Conservation (phyloP, 92 coral and sea anemone species). For the Zoanthus sansibaricus region DNA sequence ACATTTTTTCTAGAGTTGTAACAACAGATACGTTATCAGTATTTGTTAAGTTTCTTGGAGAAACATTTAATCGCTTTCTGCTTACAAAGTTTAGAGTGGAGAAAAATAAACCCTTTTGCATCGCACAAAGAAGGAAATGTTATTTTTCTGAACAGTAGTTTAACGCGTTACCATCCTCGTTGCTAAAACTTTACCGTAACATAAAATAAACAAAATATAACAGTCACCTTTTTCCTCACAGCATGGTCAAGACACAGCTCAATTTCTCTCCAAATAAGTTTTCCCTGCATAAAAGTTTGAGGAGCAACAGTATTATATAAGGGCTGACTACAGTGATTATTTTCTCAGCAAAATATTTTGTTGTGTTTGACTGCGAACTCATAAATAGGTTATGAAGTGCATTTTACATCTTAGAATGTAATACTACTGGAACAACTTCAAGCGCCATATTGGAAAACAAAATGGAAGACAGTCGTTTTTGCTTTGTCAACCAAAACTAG, state of each 20-base stretch:
- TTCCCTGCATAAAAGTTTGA: neutral
- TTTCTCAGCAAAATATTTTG: neutral
- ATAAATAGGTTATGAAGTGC: neutral
- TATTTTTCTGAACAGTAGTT: no score
- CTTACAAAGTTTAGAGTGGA: no score
- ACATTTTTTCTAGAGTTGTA: no score
- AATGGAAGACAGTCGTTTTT: no score
- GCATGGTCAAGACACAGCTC: constrained; percentile 26
- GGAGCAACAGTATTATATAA: neutral
- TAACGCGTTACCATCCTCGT: neutral
- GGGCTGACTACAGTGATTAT: neutral
- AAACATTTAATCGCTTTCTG: no score
- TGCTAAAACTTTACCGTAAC: neutral
- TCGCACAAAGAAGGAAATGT: neutral
- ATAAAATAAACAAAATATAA: neutral
- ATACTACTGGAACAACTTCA: no score
- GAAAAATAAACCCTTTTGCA: no score
- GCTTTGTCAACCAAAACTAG: no score
- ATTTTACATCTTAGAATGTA: no score
- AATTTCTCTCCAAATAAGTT: neutral
- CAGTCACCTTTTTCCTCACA: constrained; percentile 18
- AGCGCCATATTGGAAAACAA: no score
- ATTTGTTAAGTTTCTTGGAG: no score
- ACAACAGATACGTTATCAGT: no score
- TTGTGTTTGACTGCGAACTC: neutral